These are phyloP conservation scores for Pampus argenteus DNA, from an alignment of 2,797 vertebrate genomes.

Conservation along the genomic window DNA sequence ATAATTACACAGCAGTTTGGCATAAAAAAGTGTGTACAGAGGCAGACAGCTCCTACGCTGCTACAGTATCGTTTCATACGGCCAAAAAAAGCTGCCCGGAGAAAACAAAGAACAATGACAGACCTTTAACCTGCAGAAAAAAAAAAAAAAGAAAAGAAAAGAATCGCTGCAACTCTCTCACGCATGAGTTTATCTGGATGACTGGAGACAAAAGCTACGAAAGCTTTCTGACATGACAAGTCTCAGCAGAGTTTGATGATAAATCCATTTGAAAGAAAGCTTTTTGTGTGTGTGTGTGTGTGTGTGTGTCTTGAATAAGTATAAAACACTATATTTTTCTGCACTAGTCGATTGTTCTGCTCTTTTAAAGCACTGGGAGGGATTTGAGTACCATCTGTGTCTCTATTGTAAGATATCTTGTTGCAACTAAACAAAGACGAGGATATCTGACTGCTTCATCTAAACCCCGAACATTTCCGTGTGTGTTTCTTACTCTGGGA, in stretches of 20 bases:
- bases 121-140: slow-evolving; percentile 25
- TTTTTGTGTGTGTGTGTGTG: too few relatives aligned
- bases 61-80: slow-evolving; percentile 37
- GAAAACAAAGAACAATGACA: slow-evolving; percentile 50
- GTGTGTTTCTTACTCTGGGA: not conserved
- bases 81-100: slow-evolving; percentile 12
- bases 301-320: not conserved
- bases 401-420: slow-evolving; percentile 40
- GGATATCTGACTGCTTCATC: slow-evolving; percentile 20
- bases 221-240: slow-evolving; percentile 25
- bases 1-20: slow-evolving; percentile 69
- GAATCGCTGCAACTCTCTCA: slow-evolving; percentile 5
- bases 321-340: not conserved
- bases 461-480: too few relatives aligned
- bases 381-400: slow-evolving; percentile 13
- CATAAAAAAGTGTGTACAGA: slow-evolving; percentile 61
- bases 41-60: slow-evolving; percentile 57
- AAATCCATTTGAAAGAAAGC: too few relatives aligned
- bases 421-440: slow-evolving; percentile 53
- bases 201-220: slow-evolving; percentile 10
- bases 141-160: too few relatives aligned
- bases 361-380: slow-evolving; percentile 33
- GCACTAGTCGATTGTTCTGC: slow-evolving; percentile 5
- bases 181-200: slow-evolving; percentile 3
- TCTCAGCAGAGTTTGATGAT: not conserved